phyloP scores from a whole-genome alignment of 2,113 vertebrate genomes.

The Cheilinus undulatus region DNA sequence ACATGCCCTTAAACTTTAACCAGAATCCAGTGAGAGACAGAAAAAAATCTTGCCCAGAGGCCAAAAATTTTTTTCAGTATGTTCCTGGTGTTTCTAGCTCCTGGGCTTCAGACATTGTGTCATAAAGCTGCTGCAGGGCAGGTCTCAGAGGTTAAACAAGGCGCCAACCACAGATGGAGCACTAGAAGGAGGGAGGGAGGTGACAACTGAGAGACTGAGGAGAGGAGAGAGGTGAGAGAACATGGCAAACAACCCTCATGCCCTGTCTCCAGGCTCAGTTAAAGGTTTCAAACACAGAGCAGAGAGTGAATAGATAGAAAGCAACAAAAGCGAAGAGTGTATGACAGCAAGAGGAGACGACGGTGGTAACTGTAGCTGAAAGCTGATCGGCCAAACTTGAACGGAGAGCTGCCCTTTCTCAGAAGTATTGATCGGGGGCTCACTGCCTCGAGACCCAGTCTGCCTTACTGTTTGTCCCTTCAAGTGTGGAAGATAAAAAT shows the following conservation, averaged over 20 bases:
- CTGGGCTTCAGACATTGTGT: conserved; percentile 14
- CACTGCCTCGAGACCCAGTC: conserved; percentile 34
- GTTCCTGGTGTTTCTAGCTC: conserved; percentile 20
- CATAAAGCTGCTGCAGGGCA: conserved; percentile 10
- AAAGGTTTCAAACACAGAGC: not conserved
- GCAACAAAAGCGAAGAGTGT: conserved; percentile 9
- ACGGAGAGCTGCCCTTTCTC: conserved; percentile 57
- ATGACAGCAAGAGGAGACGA: conserved; percentile 26
- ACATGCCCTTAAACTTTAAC: conserved; percentile 37
- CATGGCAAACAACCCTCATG: conserved; percentile 18
- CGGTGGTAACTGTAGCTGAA: conserved; percentile 62
- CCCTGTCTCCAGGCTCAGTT: not conserved
- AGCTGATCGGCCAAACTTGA: conserved; percentile 60
- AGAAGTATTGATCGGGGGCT: conserved; percentile 70
- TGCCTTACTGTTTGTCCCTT: conserved; percentile 40
- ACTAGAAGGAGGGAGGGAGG: not conserved
- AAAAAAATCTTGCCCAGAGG: conserved; percentile 51
- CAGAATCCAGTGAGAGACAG: conserved; percentile 40
- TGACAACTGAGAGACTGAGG: conserved; percentile 7
- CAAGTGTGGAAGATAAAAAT: conserved; percentile 36
- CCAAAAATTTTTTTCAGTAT: conserved; percentile 49
- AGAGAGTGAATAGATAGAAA: conserved; percentile 9
- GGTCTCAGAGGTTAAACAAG: conserved; percentile 35
- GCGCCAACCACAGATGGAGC: conserved; percentile 33
- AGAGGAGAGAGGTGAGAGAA: conserved; percentile 39